Evolutionary conservation across 2,113 vertebrate genomes (phyloP), one percentile per base, ranked within the genome.

Genomic region (Tursiops truncatus): DNA sequence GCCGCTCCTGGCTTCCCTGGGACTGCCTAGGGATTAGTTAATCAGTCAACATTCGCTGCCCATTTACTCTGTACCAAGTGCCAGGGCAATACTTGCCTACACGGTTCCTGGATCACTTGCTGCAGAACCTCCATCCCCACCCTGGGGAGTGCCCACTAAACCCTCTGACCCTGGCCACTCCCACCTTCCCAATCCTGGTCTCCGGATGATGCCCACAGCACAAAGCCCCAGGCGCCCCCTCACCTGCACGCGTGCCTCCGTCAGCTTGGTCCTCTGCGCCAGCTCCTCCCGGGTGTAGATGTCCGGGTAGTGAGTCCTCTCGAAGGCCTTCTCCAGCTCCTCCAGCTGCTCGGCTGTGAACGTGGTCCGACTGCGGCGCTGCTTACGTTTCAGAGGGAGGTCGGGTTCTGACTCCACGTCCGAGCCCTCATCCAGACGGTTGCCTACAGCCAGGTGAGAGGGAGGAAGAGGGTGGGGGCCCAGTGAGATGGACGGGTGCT

Each of bases 291-390:
- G 98, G 91, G 99, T 99, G 98, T 99, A 99, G 98, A 99, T 99
- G 98, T 99, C 99, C 0, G 99, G 99, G 98, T 99, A 99, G 98
- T 99, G 99, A 2, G 99, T 99, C 97, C 99, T 99, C 98, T 99
- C 99, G 0, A 99, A 99, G 58, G 99, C 99, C 92, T 99, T 99
- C 98, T 99, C 99, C 97, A 99, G 99, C 98, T 99, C 99, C 98
- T 99, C 99, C 98, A 99, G 99, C 98, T 99, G 99, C 98, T 99
- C 99, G 0, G 99, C 99, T 0, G 99, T 99, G 99, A 99, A 99
- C 1, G 99, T 99, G 97, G 99, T 99, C 84, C 99, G 99, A 9
- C 99, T 99, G 25, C 99, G 99, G 11, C 99, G 99, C 96, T 99
- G 99, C 98, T 99, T 99, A 79, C 99, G 99, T 98, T 99, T 99